Conservation (phyloP, 2,888 invertebrate genomes). For the Notodonta dromedarius region DNA sequence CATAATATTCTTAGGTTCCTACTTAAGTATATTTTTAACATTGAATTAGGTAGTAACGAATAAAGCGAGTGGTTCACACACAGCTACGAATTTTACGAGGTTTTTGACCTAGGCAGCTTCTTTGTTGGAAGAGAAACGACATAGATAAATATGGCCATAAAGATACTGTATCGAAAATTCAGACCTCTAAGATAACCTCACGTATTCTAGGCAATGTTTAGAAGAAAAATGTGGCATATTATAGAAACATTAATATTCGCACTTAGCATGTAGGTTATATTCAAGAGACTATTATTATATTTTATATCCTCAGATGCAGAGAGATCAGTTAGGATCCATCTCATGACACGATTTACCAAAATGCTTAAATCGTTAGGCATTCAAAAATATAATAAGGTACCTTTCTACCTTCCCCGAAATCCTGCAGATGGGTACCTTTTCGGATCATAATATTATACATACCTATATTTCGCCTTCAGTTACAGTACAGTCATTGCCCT, state of each 20-base stretch:
- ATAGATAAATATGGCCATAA: conserved; percentile 60
- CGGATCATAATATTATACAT: too few relatives aligned
- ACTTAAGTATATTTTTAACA: conserved; percentile 12
- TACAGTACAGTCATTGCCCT: too few relatives aligned
- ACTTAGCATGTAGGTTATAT: background rate
- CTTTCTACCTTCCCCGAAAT: too few relatives aligned
- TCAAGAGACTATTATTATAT: too few relatives aligned
- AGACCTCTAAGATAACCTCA: conserved; percentile 59
- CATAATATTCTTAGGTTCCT: background rate
- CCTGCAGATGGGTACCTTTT: too few relatives aligned
- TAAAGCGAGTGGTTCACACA: conserved; percentile 6
- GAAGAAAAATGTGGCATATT: conserved; percentile 8
- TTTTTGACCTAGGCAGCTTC: conserved; percentile 65
- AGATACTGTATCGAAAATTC: conserved; percentile 50
- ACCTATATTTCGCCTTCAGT: too few relatives aligned
- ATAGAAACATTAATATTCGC: background rate
- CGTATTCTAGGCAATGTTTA: conserved; percentile 17
- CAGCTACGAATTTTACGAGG: conserved; percentile 58
- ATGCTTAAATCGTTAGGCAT: too few relatives aligned
- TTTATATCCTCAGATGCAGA: too few relatives aligned
- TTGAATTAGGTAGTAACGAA: conserved; percentile 21
- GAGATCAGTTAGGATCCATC: too few relatives aligned
- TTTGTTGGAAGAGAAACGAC: conserved; percentile 46
- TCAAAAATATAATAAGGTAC: too few relatives aligned
- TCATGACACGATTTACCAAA: too few relatives aligned